Conservation (phyloP, 2,888 invertebrate species). For the Mayetiola destructor region DNA sequence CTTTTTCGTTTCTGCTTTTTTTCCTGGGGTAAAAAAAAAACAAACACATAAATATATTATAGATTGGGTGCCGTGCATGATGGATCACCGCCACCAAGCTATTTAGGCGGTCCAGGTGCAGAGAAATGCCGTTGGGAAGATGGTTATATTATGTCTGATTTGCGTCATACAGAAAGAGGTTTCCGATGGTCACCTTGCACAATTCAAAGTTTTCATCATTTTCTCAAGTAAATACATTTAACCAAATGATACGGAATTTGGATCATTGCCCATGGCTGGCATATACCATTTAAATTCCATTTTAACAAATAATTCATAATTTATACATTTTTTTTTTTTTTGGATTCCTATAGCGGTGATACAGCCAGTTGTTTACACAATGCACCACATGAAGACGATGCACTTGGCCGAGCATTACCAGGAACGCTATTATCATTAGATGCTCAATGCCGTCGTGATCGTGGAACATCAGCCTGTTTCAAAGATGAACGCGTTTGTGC, state of each 20-base stretch:
- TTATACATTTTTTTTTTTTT: constrained; percentile 17
- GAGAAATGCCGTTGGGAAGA: constrained; percentile 93
- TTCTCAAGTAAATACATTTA: constrained; percentile 60
- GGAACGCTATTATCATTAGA: constrained; percentile 79
- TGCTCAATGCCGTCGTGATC: constrained; percentile 82
- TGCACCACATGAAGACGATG: constrained; percentile 85
- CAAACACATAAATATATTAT: constrained; percentile 1
- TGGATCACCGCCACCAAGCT: constrained; percentile 86
- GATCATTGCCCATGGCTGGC: too few species aligned
- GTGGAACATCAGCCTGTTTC: constrained; percentile 71
- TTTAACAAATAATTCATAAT: too few species aligned
- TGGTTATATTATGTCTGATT: constrained; percentile 90
- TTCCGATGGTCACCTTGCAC: constrained; percentile 91
- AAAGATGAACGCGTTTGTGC: constrained; percentile 92
- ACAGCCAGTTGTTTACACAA: constrained; percentile 88
- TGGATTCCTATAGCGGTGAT: constrained; percentile 77
- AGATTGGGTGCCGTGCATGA: constrained; percentile 93
- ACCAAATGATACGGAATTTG: too few species aligned
- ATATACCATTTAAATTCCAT: too few species aligned
- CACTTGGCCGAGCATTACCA: constrained; percentile 72
- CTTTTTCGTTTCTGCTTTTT: constrained; percentile 17
- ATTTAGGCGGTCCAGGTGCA: constrained; percentile 85
- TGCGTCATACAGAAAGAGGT: constrained; percentile 85
- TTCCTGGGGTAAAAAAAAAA: constrained; percentile 15
- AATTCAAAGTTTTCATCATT: constrained; percentile 86